phyloP scores from a whole-genome alignment of 2,888 invertebrate genomes.

The Stratiomys singularior region DNA sequence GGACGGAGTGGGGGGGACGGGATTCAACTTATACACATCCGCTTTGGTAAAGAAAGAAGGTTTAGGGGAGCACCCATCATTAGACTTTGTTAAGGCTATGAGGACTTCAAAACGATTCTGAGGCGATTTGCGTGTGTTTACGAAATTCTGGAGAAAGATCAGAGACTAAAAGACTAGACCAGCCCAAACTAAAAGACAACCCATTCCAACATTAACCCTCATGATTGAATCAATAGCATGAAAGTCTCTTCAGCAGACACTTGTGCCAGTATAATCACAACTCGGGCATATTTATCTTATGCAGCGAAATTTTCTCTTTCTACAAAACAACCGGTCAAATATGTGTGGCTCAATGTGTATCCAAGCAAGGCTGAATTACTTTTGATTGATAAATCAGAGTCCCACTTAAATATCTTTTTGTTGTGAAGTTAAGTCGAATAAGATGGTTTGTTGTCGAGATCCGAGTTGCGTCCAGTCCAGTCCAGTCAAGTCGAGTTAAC shows the following conservation, averaged over 20 bases:
- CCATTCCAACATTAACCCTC: no score
- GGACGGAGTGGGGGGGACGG: no score
- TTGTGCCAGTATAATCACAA: background rate
- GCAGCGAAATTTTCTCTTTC: slow-evolving; percentile 6
- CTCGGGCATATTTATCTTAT: background rate
- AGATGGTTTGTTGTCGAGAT: background rate
- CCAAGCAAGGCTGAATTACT: slow-evolving; percentile 49
- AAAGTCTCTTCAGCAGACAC: background rate
- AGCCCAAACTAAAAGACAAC: no score
- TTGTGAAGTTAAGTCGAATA: slow-evolving; percentile 43
- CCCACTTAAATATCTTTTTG: slow-evolving; percentile 52
- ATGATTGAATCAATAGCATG: background rate
- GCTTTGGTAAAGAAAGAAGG: no score
- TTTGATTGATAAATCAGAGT: slow-evolving; percentile 54
- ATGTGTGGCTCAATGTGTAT: background rate
- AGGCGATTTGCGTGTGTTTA: no score
- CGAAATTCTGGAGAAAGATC: no score
- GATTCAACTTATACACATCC: no score
- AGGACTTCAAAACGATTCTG: no score
- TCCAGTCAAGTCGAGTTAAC: background rate
- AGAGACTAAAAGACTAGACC: no score
- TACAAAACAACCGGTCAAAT: background rate
- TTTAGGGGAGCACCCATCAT: no score
- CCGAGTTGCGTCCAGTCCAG: background rate
- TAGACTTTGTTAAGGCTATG: no score